Base-by-base conservation (phyloP, 2,797 vertebrate species). In the Fistularia commersonii region DNA sequence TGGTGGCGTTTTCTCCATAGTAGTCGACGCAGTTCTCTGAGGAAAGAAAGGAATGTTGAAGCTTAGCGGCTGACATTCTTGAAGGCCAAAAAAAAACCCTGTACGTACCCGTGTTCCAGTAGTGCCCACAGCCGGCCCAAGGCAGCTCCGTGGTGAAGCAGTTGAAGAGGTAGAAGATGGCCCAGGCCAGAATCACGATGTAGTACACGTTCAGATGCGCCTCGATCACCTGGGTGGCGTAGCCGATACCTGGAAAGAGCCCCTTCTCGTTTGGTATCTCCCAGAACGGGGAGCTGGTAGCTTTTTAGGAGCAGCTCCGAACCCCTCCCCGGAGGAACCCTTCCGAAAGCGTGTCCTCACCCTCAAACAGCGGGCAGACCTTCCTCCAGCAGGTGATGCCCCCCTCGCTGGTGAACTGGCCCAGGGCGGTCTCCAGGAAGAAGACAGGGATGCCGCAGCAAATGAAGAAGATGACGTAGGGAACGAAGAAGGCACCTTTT, bases 311-410 rank as follows among this genome's bases (percentile, higher is more conserved):
- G n/a, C n/a, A n/a, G n/a, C n/a, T n/a, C n/a, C n/a, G n/a, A n/a
- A n/a, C n/a, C n/a, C n/a, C n/a, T n/a, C n/a, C n/a, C n/a, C n/a
- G n/a, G n/a, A n/a, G n/a, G n/a, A n/a, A n/a, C n/a, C n/a, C n/a
- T n/a, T n/a, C n/a, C n/a, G n/a, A n/a, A n/a, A n/a, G 33, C 12
- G 4, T 42, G 48, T 59, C 53, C 77, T 84, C 88, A 98, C 97
- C 97, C 90, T 99, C 97, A 86, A 99, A 99, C 2, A 99, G 88
- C 6, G 97, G 97, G 70, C 97, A 99, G 57, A 98, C 80, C 87
- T 97, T 98, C 76, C 97, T 93, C 97, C 97, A 99, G 76, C 97
- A 99, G 0, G 97, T 99, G 83, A 99, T 99, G 46, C 97, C 97
- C 74, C 97, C 97, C 85, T 99, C 97, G 12, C 94, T 99, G 2